Percentiles rank a stretch among this genome's conserved stretches.
phyloP scores from a whole-genome alignment of 2,113 vertebrate genomes.

The Tretioscincus oriximinensis region DNA sequence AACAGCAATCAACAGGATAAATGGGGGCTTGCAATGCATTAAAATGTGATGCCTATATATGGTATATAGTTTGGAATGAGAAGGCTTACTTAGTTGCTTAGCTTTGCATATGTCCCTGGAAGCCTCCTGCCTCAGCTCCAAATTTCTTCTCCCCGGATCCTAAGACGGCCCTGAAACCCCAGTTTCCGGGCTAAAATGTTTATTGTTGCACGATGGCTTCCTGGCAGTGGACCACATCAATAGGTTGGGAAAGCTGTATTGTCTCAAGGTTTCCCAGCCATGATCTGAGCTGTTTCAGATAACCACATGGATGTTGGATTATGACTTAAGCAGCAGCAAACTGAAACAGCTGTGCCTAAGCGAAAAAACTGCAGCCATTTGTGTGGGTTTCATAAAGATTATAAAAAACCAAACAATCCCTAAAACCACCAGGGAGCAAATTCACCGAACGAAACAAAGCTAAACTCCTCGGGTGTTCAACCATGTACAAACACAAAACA shows the following conservation, averaged over 20 bases:
- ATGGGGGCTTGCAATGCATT: not conserved
- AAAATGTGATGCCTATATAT: not conserved
- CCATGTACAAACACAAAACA: too few species aligned
- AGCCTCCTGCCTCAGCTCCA: slow-evolving; percentile 18
- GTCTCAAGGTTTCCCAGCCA: slow-evolving; percentile 59
- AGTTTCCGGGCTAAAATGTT: slow-evolving; percentile 61
- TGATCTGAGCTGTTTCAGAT: slow-evolving; percentile 50
- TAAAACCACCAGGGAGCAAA: too few species aligned
- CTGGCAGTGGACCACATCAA: slow-evolving; percentile 60
- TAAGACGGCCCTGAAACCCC: slow-evolving; percentile 57
- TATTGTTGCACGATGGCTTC: slow-evolving; percentile 64
- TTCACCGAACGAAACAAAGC: too few species aligned
- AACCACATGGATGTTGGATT: slow-evolving; percentile 58
- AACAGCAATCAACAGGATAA: not conserved
- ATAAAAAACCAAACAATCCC: too few species aligned
- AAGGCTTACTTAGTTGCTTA: too few species aligned
- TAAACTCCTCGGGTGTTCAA: too few species aligned
- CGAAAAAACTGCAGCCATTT: slow-evolving; percentile 1
- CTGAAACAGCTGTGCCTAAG: slow-evolving; percentile 56
- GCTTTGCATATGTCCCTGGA: not conserved
- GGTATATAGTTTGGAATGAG: too few species aligned
- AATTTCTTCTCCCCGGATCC: slow-evolving; percentile 40
- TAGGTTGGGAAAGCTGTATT: slow-evolving; percentile 38
- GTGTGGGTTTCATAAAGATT: not conserved
- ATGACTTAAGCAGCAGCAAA: slow-evolving; percentile 40